Base-by-base conservation (phyloP, 2,888 invertebrate genomes). In the Heteromurus nitidus region DNA sequence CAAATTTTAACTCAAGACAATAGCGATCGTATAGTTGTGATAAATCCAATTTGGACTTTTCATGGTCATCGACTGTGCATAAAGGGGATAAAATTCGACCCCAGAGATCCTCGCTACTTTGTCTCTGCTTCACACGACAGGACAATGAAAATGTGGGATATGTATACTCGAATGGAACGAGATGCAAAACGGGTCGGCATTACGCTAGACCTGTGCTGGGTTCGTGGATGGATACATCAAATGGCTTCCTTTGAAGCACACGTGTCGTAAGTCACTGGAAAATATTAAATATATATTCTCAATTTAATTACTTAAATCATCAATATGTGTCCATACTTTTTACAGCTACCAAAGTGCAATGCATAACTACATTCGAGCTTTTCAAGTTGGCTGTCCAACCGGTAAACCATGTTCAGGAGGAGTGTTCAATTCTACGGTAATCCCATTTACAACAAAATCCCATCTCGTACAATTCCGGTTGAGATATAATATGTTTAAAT, bases 171-270 rank as follows among this genome's bases (percentile, higher is more conserved):
- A 50, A 65, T 62, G 58, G 85, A 85, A 72, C 60, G 84, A 9
- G 86, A 87, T 24, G 67, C n/a, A 30, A 85, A 84, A 55, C 83
- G 83, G 68, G 76, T 82, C 0, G 87, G 87, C 9, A 73, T 82
- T 30, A 74, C 83, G 18, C 18, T 85, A 11, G 85, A 85, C 55
- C 82, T 82, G 50, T 85, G 85, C 60, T 87, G 87, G 87, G 76
- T 87, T 22, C 76, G 84, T 26, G 86, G 86, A 18, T 87, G 86
- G 85, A 82, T 85, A 44, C 85, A 86, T 67, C 53, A 84, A 24
- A 84, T 73, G 22, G 58, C 84, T 3, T 47, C 76, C 2, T 72
- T 82, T 11, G 84, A 85, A 60, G 44, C 77, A 1, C 64, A 68
- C 30, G 67, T 83, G 20, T 60, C 82, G 80, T 85, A 73, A 74